Evolutionary conservation across 2,888 invertebrate genomes (phyloP), one percentile per base, ranked within the genome.

Genomic region (Mesoligia furuncula): DNA sequence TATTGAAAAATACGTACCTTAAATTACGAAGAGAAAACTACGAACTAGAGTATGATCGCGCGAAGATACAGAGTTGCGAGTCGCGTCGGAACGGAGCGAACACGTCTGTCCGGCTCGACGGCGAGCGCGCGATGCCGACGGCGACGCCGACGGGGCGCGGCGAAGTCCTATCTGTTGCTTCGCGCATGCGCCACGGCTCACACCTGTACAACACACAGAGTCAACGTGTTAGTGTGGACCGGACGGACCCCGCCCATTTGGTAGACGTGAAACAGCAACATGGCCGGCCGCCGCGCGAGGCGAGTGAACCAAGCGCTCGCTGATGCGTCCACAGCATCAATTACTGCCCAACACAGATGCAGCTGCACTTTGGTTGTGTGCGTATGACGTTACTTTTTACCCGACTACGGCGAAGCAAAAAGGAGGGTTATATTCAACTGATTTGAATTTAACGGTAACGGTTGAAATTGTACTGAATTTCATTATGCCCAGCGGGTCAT

Each of bases 121-220:
- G 86, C 85, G 85, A 87, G 87, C 92, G 88, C 90, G 90, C 93
- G 92, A 93, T 93, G 92, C 87, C 91, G 27, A 42, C 24, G 17
- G 65, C 81, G 74, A 42, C 17, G 20, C 57, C 81, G 74, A 62
- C 83, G 79, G 89, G 84, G 85, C 86, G 85, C 84, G 85, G 86
- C 84, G 87, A 81, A 88, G 90, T 69, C 69, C 90, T 90, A 93
- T 90, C 94, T 94, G 94, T 94, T 94, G 94, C 93, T 83, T 85
- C 91, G 91, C 93, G 93, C 93, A 88, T 92, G 94, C 93, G 91
- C 91, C 73, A 80, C 86, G 80, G 76, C 85, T 83, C 80, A 75
- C 85, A 88, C 88, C 90, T 87, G 86, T 67, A 62, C 72, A 80
- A 83, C 66, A 83, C 80, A 83, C 75, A 83, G 79, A 84, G 77